phyloP scores from a whole-genome alignment of 2,797 vertebrate genomes.

The Accipiter fasciatus region DNA sequence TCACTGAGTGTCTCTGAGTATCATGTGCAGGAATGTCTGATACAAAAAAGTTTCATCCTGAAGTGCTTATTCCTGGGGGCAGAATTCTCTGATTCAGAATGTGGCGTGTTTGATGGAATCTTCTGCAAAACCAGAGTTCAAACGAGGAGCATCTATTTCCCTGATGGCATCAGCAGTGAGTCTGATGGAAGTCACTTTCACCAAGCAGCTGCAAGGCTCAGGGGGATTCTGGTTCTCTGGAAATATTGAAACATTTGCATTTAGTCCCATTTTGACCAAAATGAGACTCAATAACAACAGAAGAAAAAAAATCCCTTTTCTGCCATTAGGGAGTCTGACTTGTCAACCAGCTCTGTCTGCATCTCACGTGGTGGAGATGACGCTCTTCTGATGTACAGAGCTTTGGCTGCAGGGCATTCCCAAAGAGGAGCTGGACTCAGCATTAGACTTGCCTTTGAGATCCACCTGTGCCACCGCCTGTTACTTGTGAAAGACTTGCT shows the following conservation, averaged over 20 bases:
- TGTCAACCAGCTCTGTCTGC: not conserved
- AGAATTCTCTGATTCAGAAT: constrained; percentile 13
- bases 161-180: not conserved
- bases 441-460: not conserved
- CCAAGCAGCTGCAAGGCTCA: not conserved
- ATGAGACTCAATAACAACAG: not conserved
- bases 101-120: constrained; percentile 23
- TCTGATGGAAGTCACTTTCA: not conserved
- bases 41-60: not conserved
- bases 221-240: not conserved
- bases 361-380: not conserved
- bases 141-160: constrained; percentile 7
- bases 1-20: not conserved
- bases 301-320: not conserved
- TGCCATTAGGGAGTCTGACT: not conserved
- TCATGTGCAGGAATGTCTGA: not conserved
- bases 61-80: not conserved
- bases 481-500: not conserved
- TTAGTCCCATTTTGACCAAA: constrained; percentile 4
- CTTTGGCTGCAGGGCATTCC: not conserved
- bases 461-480: not conserved
- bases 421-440: not conserved
- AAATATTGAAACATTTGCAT: not conserved
- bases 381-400: not conserved
- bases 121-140: constrained; percentile 23